Conservation (phyloP, 2,888 invertebrate species). For the Thelaira solivaga region DNA sequence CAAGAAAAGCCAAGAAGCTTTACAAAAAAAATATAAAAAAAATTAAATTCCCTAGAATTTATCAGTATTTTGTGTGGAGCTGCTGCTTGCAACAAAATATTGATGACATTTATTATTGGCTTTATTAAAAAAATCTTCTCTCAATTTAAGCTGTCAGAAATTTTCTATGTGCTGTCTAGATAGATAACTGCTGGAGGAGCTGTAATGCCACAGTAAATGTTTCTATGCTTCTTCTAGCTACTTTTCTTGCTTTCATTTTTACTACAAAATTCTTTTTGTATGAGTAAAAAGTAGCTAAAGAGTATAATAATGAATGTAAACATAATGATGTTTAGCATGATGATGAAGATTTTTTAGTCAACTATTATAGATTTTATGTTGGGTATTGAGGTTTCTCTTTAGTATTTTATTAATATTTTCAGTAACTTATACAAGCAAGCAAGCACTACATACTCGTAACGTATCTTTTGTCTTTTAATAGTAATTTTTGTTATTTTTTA, state of each 20-base stretch:
- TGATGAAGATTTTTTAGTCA: slow-evolving; percentile 33
- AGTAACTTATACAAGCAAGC: not conserved
- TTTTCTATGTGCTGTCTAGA: slow-evolving; percentile 31
- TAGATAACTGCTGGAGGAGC: no score
- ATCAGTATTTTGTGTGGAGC: slow-evolving; percentile 27
- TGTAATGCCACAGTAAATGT: not conserved
- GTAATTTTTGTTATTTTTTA: not conserved
- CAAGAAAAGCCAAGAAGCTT: not conserved
- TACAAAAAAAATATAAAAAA: not conserved
- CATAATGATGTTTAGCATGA: not conserved
- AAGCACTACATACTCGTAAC: not conserved
- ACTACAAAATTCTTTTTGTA: no score
- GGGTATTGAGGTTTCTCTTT: slow-evolving; percentile 30
- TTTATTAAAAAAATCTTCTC: slow-evolving; percentile 53
- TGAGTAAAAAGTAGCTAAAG: no score
- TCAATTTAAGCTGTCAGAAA: slow-evolving; percentile 60
- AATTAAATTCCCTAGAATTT: slow-evolving; percentile 30
- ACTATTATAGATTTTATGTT: slow-evolving; percentile 45
- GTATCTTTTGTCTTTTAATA: slow-evolving; percentile 11
- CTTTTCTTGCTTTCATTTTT: not conserved
- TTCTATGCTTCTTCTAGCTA: not conserved
- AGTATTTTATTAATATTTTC: slow-evolving; percentile 16
- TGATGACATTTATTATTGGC: slow-evolving; percentile 63
- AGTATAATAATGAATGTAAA: no score
- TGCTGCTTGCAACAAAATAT: slow-evolving; percentile 49